These are phyloP conservation scores for Tetheella fluctuosa DNA, from an alignment of 2,888 invertebrate species.

Conservation along the genomic window DNA sequence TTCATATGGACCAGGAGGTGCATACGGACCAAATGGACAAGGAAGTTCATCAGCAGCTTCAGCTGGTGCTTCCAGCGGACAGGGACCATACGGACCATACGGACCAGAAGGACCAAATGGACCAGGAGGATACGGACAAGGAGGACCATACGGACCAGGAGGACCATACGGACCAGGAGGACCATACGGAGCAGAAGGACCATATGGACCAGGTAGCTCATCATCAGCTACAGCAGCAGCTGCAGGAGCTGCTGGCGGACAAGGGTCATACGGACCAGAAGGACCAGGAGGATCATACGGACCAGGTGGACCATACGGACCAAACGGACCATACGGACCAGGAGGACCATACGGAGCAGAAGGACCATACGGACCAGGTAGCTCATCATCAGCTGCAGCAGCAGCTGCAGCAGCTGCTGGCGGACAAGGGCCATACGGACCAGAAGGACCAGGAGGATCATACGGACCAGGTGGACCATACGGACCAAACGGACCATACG, in stretches of 20 bases:
- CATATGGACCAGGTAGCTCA: slow-evolving; percentile 18
- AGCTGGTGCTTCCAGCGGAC: too few relatives aligned
- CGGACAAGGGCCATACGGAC: slow-evolving; percentile 20
- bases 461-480: too few relatives aligned
- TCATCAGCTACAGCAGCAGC: slow-evolving; percentile 25
- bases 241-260: slow-evolving; percentile 5
- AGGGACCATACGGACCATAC: too few relatives aligned
- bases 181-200: slow-evolving; percentile 13
- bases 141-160: not conserved
- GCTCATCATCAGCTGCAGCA: slow-evolving; percentile 13
- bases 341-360: not conserved
- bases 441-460: slow-evolving; percentile 11
- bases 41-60: too few relatives aligned
- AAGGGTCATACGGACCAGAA: not conserved
- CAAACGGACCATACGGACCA: not conserved
- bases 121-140: not conserved
- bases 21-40: too few relatives aligned
- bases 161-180: slow-evolving; percentile 13
- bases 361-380: not conserved
- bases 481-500: not conserved
- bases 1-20: too few relatives aligned
- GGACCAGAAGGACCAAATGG: too few relatives aligned
- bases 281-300: not conserved
- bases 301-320: slow-evolving; percentile 1
- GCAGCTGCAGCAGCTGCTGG: too few relatives aligned